Base-by-base conservation (phyloP, 2,888 invertebrate genomes). In the Hydroisotoma schaefferi region DNA sequence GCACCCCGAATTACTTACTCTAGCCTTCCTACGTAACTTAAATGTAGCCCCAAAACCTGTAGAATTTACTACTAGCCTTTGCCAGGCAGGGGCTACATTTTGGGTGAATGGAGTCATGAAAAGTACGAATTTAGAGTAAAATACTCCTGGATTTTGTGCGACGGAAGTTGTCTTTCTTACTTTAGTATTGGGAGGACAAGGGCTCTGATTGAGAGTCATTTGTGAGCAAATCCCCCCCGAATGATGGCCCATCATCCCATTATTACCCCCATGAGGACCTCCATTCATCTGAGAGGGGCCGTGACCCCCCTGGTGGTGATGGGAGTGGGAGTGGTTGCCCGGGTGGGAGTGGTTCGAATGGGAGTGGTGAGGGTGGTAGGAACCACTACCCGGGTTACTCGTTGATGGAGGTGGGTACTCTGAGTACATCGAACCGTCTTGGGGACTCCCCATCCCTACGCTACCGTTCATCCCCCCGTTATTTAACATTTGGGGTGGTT, bases 191-290 rank as follows among this genome's bases (percentile, higher is more conserved):
- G 67, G 68, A 64, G 70, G 70, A 67, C 70, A 70, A 54, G 57
- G 64, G 61, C 61, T 57, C 46, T 61, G 70, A 66, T 70, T 70
- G 66, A 69, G 65, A 61, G 67, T 55, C 69, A 70, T 70, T 64
- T 66, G 68, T 55, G 69, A 69, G 63, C 70, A 72, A 59, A 69
- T 63, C 49, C 69, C 70, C 55, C 71, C 71, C 54, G 69, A 68
- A 61, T 71, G 71, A 64, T 71, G 71, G 55, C 69, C 69, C 63
- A 67, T 55, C 33, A 63, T 57, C 51, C 67, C 67, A 57, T 63
- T 60, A 47, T 59, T 55, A 46, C 61, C 58, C 29, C 65, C 65
- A 22, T 65, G 63, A 22, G 61, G 61, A 54, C 51, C 44, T 47
- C 52, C 46, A 33, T n/a, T n/a, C n/a, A n/a, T 57, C 58, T 38